Conservation (phyloP, 2,113 vertebrate species). For the Gobio gobio region DNA sequence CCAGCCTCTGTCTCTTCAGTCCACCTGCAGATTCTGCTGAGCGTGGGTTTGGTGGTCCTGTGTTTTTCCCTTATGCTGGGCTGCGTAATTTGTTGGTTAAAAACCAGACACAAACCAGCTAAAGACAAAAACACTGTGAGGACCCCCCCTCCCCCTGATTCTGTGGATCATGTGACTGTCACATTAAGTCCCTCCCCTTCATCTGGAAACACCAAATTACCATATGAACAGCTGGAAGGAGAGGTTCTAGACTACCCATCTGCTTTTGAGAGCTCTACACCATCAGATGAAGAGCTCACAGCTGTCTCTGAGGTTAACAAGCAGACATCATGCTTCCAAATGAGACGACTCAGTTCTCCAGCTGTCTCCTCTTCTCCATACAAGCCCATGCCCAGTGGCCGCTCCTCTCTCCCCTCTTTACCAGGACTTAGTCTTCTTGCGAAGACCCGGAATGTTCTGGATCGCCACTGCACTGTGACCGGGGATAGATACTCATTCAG, state of each 20-base stretch:
- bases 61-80: constrained; percentile 77
- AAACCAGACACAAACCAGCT: constrained; percentile 40
- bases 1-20: constrained; percentile 66
- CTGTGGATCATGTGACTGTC: constrained; percentile 44
- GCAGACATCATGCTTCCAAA: constrained; percentile 66
- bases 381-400: constrained; percentile 56
- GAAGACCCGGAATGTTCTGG: constrained; percentile 63
- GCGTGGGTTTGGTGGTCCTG: constrained; percentile 72
- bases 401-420: constrained; percentile 64
- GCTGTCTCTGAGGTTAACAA: constrained; percentile 55
- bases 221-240: constrained; percentile 62
- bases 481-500: constrained; percentile 38
- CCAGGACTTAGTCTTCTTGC: constrained; percentile 68
- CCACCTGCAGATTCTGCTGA: constrained; percentile 75
- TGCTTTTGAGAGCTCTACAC: constrained; percentile 62
- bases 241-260: constrained; percentile 67
- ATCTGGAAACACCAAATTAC: constrained; percentile 50
- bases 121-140: constrained; percentile 57
- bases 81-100: constrained; percentile 76
- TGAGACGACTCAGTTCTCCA: constrained; percentile 66
- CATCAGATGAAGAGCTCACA: constrained; percentile 58
- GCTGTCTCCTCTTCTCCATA: constrained; percentile 51
- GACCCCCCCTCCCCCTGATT: constrained; percentile 30
- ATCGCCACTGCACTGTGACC: constrained; percentile 63
- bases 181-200: constrained; percentile 50